phyloP scores from a whole-genome alignment of 2,888 invertebrate species.

The Lapara coniferarum region DNA sequence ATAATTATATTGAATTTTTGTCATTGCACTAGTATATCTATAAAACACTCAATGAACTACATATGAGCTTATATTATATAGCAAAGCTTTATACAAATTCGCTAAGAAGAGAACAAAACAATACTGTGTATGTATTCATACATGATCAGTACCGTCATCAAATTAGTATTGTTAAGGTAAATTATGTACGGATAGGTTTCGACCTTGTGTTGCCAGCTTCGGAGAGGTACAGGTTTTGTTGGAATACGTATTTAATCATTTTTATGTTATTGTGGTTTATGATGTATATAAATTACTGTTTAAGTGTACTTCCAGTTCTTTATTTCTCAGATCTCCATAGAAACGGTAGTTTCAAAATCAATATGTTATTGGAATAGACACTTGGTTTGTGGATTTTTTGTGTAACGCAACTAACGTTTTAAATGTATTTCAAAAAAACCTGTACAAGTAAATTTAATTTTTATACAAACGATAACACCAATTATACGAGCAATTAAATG shows the following conservation, averaged over 20 bases:
- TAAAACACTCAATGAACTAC: background rate
- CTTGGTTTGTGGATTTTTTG: no score
- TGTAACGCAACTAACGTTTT: no score
- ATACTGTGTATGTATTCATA: slow-evolving; percentile 42
- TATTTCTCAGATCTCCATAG: no score
- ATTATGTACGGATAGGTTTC: slow-evolving; percentile 50
- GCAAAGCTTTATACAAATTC: background rate
- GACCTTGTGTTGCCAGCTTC: slow-evolving; percentile 49
- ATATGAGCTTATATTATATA: background rate
- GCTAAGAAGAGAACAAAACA: background rate
- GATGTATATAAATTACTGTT: no score
- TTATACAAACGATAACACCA: slow-evolving; percentile 24
- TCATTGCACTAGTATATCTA: no score
- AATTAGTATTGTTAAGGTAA: slow-evolving; percentile 60
- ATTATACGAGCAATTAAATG: slow-evolving; percentile 30
- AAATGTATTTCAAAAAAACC: background rate
- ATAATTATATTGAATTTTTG: no score
- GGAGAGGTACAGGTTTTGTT: slow-evolving; percentile 30
- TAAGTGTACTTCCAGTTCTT: no score
- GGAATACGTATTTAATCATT: background rate
- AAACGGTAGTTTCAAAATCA: no score
- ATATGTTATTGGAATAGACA: no score
- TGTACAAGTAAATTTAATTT: slow-evolving; percentile 18
- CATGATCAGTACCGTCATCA: slow-evolving; percentile 47
- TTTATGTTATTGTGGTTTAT: no score